phyloP scores from a whole-genome alignment of 2,113 vertebrate genomes.

The Tenebrosternarchus preto region DNA sequence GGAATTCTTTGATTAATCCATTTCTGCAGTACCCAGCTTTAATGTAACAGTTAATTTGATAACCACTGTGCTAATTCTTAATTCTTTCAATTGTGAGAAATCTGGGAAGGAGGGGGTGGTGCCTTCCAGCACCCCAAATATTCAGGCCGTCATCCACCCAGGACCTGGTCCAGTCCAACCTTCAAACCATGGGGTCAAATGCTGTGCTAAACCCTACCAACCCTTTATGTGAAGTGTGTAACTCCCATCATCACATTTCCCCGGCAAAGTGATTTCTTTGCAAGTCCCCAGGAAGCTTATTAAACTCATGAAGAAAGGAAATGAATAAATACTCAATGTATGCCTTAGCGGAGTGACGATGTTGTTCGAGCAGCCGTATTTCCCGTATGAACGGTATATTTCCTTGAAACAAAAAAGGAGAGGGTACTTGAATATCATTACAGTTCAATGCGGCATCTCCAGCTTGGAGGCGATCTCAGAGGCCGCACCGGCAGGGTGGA shows the following conservation, averaged over 20 bases:
- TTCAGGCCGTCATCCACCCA: constrained; percentile 74
- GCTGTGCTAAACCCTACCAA: constrained; percentile 72
- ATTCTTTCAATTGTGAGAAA: constrained; percentile 12
- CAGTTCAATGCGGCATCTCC: constrained; percentile 66
- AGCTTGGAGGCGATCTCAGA: constrained; percentile 74
- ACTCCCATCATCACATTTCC: constrained; percentile 49
- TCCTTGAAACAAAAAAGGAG: constrained; percentile 70
- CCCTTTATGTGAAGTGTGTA: constrained; percentile 77
- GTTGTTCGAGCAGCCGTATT: constrained; percentile 78
- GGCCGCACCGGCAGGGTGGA: constrained; percentile 64
- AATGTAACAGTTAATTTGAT: constrained; percentile 31
- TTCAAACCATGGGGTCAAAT: constrained; percentile 61
- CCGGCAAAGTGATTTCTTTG: constrained; percentile 32
- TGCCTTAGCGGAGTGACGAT: constrained; percentile 76
- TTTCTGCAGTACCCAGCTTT: constrained; percentile 8
- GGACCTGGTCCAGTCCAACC: constrained; percentile 72
- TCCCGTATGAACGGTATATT: constrained; percentile 75
- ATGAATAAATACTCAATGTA: constrained; percentile 77
- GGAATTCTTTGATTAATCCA: constrained; percentile 13
- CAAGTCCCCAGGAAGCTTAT: constrained; percentile 80
- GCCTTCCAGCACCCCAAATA: constrained; percentile 18
- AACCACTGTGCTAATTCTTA: background rate
- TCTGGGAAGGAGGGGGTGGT: no score
- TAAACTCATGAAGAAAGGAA: constrained; percentile 77
- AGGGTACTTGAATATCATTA: constrained; percentile 68